These are phyloP conservation scores for Cryptoblepharus egeriae DNA, from an alignment of 2,797 vertebrate genomes.

Conservation along the genomic window DNA sequence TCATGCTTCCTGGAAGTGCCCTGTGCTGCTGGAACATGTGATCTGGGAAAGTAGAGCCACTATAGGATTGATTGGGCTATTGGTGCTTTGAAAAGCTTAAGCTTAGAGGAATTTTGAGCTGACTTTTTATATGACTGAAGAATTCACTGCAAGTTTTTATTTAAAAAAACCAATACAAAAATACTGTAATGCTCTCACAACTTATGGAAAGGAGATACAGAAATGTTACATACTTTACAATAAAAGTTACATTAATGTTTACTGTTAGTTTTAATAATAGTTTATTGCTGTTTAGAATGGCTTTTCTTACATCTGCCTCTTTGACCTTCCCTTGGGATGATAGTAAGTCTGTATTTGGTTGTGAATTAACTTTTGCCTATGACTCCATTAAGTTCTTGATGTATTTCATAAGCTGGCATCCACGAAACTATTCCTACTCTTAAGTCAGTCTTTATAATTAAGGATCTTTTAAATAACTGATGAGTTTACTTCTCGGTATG, in stretches of 20 bases:
- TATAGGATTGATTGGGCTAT: too few species aligned
- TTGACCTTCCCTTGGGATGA: background rate
- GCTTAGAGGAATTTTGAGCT: too few species aligned
- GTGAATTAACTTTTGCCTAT: background rate
- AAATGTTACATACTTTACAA: background rate
- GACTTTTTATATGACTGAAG: constrained; percentile 9
- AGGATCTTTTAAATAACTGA: constrained; percentile 30
- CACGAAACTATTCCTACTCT: too few species aligned
- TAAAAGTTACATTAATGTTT: background rate
- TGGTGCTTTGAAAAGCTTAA: too few species aligned
- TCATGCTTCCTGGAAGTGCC: too few species aligned
- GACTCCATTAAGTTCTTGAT: background rate
- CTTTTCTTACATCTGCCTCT: background rate
- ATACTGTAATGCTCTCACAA: background rate
- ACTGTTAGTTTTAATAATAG: too few species aligned
- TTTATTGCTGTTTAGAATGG: background rate
- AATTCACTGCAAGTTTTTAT: background rate
- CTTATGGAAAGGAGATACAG: background rate
- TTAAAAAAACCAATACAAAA: background rate
- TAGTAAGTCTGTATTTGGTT: background rate
- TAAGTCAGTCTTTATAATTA: constrained; percentile 9
- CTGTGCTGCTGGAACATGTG: too few species aligned
- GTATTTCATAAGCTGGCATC: background rate
- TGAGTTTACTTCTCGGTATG: constrained; percentile 21
- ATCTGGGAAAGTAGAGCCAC: too few species aligned